These are phyloP conservation scores for Gasteruption jaculator DNA, from an alignment of 2,888 invertebrate genomes.

Conservation along the genomic window DNA sequence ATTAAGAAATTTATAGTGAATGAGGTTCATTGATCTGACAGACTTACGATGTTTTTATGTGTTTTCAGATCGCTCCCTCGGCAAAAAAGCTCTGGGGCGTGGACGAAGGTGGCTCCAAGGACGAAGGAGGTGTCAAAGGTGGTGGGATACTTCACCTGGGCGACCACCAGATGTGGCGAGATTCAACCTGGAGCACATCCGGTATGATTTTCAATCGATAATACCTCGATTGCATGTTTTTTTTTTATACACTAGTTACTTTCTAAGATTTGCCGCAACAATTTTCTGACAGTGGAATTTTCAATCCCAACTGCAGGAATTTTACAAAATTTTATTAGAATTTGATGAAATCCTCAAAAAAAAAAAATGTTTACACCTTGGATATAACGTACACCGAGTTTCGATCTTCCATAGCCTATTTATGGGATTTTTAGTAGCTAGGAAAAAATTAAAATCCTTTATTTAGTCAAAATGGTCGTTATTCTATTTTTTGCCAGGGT, in stretches of 20 bases:
- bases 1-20: too few species aligned
- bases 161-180: slow-evolving; percentile 87
- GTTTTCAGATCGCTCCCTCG: slow-evolving; percentile 81
- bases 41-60: slow-evolving; percentile 31
- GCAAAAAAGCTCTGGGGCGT: slow-evolving; percentile 88
- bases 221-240: not conserved
- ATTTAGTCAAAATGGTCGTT: too few species aligned
- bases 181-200: slow-evolving; percentile 90
- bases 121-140: slow-evolving; percentile 68
- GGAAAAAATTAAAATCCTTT: too few species aligned
- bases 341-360: not conserved
- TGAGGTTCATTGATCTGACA: slow-evolving; percentile 29
- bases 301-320: too few species aligned
- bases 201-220: slow-evolving; percentile 52
- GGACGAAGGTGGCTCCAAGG: slow-evolving; percentile 54
- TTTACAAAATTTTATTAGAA: not conserved
- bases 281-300: too few species aligned
- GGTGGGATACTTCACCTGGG: slow-evolving; percentile 74
- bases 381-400: too few species aligned
- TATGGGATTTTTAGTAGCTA: too few species aligned
- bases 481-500: too few species aligned
- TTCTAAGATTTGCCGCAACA: too few species aligned
- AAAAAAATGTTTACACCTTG: not conserved
- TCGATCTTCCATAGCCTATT: too few species aligned
- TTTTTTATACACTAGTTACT: slow-evolving; percentile 1